Evolutionary conservation across 2,113 vertebrate genomes (phyloP), one percentile per base, ranked within the genome.

Genomic region (Xenopus borealis): DNA sequence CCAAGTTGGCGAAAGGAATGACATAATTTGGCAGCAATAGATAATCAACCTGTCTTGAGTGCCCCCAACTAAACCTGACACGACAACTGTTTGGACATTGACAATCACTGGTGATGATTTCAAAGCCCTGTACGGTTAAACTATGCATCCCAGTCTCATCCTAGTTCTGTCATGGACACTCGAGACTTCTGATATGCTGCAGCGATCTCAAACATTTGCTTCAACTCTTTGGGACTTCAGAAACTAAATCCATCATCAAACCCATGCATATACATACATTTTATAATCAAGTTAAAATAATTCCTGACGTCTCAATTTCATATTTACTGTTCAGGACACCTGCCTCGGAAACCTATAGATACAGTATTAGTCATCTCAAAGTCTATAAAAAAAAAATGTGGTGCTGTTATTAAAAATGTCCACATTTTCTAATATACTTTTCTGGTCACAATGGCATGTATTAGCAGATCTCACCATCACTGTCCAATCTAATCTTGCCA

Each of bases 11-110:
- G 80, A 78, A 78, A 72, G n/a, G 68, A 27, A 79, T 62, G 19
- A 79, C 82, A 81, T 81, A 79, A 78, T 84, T 68, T 16, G 19
- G 0, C 80, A 75, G 81, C 89, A 86, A 86, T 46, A 91, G 87
- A 84, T 87, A 86, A 6, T 65, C 78, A 85, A 86, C 87, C 81
- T 84, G 81, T 80, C 17, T 0, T 20, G 63, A 63, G 74, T 45
- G 72, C 72, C 64, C 79, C 69, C 80, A 79, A 82, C 84, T 83
- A 87, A 92, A 94, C 91, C 92, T 91, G 94, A 92, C 92, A 83
- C 83, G 83, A 88, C 93, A 94, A 87, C 90, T 93, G 92, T 83
- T 87, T 83, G 83, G 79, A 84, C 69, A 85, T 79, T 80, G 85
- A 85, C 81, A 80, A 46, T 61, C 76, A 82, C 64, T 14, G 79